Evolutionary conservation across 1,140 invertebrate species (phyloP).

Genomic region (Drosophila punjabiensis): DNA sequence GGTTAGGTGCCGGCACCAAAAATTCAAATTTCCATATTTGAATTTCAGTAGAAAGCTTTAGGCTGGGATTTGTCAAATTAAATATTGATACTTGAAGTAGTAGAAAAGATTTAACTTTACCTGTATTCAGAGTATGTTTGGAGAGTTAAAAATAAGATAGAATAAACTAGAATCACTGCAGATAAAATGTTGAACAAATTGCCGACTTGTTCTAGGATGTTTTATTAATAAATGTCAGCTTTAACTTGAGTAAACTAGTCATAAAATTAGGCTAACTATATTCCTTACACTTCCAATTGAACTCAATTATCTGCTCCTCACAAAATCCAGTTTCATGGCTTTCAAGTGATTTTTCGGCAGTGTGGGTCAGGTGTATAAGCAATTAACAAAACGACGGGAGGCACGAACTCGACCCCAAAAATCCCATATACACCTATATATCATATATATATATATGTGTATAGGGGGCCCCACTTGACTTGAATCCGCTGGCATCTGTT

Average conservation of each 20-base stretch:
- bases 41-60: background rate
- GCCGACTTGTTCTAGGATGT: too few relatives aligned
- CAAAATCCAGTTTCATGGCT: background rate
- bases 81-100: background rate
- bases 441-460: slow-evolving; percentile 3
- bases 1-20: slow-evolving; percentile 26
- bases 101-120: background rate
- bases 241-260: background rate
- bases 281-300: background rate
- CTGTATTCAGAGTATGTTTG: background rate
- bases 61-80: background rate
- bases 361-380: slow-evolving; percentile 58
- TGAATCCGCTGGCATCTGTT: slow-evolving; percentile 33
- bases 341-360: background rate
- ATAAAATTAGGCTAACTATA: background rate
- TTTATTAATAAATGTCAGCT: background rate
- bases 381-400: slow-evolving; percentile 62
- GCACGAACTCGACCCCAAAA: slow-evolving; percentile 75
- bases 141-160: too few relatives aligned
- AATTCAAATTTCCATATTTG: slow-evolving; percentile 18
- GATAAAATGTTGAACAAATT: too few relatives aligned
- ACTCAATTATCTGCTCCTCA: background rate
- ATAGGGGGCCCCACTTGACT: slow-evolving; percentile 45
- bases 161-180: too few relatives aligned
- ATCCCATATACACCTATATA: slow-evolving; percentile 9